Base-by-base conservation (phyloP, 2,888 invertebrate genomes). In the Atherix ibis region DNA sequence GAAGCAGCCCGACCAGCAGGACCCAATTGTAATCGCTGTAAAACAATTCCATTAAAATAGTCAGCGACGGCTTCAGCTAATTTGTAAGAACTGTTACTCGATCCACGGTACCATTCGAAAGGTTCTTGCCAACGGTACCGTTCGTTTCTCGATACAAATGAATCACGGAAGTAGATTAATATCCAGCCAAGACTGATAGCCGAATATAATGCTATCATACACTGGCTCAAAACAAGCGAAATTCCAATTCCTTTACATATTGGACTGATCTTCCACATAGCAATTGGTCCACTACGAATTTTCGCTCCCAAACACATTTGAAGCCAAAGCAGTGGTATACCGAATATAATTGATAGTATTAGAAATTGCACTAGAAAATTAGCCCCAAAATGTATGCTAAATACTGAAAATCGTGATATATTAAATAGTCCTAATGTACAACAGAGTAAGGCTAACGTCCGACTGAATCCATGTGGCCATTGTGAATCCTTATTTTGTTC, bases 241-340 rank as follows among this genome's bases (percentile, higher is more conserved):
- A 88, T 76, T 13, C 89, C 89, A 14, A 89, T 81, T 3, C 91
- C 89, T 64, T 83, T 80, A 55, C 89, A 88, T 46, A 89, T 73
- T 0, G 91, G 91, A 35, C 88, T 88, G 49, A 89, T 87, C 49
- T 73, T 73, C 89, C 89, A 91, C 88, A 89, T 88, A 48, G 87
- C 85, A 39, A 89, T 73, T 2, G 85, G 81, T 0, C 89, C 89
- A 0, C 84, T 73, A 30, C 77, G 75, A 38, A 89, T 63, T 46
- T 84, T 78, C 56, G 87, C 83, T 3, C 91, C 89, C 46, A 89
- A 64, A 46, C 83, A 81, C 57, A 85, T 70, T 58, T 87, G 83
- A 32, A 89, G 67, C 36, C 85, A 83, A 48, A 88, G 73, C 43
- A 89, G 58, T 5, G 91, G 89, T 51, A 89, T 76, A 37, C 85